Evolutionary conservation across 2,797 vertebrate genomes (phyloP).

Genomic region (Arctocebus calabarensis): DNA sequence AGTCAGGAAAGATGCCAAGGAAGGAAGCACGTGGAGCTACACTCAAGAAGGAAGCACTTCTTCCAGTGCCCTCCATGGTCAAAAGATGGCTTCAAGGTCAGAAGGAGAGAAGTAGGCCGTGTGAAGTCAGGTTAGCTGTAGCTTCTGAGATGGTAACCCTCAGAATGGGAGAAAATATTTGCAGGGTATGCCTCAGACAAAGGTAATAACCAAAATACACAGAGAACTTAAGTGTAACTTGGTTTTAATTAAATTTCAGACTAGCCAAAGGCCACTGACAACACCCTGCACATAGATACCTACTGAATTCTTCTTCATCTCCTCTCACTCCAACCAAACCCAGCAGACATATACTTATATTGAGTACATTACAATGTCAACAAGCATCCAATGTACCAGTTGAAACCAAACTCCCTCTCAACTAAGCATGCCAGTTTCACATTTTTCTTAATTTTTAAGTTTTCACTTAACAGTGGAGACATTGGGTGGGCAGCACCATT

Average conservation of each 20-base stretch:
- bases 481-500: accelerated
- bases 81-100: neutral
- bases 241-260: constrained; percentile 56
- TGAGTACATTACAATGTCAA: neutral
- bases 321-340: accelerated
- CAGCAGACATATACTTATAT: neutral
- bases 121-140: neutral
- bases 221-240: too few relatives aligned
- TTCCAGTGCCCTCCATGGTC: neutral
- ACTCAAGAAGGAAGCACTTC: neutral
- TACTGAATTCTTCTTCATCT: neutral
- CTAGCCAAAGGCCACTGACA: neutral
- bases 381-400: neutral
- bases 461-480: neutral
- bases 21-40: neutral
- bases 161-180: neutral
- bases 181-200: too few relatives aligned
- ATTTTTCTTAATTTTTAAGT: neutral
- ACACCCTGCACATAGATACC: neutral
- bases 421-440: neutral
- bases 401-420: neutral
- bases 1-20: neutral
- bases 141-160: neutral
- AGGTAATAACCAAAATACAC: too few relatives aligned
- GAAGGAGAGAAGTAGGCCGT: neutral